Conservation (phyloP, 2,888 invertebrate genomes). For the Anaspis maculata region DNA sequence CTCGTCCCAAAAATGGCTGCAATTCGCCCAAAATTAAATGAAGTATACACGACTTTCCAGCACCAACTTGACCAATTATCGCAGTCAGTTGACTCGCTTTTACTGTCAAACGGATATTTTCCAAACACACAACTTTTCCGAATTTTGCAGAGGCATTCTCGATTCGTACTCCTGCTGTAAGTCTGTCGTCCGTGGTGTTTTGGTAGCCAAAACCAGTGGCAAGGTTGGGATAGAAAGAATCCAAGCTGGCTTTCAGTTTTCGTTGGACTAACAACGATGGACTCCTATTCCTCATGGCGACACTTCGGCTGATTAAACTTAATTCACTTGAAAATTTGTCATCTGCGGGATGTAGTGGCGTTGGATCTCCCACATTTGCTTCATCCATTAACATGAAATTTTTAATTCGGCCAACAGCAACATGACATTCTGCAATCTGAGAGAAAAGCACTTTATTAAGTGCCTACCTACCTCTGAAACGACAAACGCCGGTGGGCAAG, state of each 20-base stretch:
- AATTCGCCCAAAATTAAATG: slow-evolving; percentile 43
- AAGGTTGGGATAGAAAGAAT: background rate
- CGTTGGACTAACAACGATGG: too few relatives aligned
- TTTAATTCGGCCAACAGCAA: slow-evolving; percentile 44
- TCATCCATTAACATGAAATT: slow-evolving; percentile 30
- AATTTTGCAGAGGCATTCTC: slow-evolving; percentile 22
- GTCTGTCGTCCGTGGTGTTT: background rate
- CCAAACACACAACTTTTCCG: slow-evolving; percentile 36
- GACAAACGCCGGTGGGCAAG: too few relatives aligned
- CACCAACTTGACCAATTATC: slow-evolving; percentile 59
- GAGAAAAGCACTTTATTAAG: too few relatives aligned
- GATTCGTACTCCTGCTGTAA: slow-evolving; percentile 6
- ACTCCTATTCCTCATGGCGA: too few relatives aligned
- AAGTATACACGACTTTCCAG: slow-evolving; percentile 51
- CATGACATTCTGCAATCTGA: slow-evolving; percentile 47
- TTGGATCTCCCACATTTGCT: slow-evolving; percentile 30
- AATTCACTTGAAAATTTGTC: background rate
- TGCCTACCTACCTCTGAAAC: too few relatives aligned
- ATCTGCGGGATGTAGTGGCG: slow-evolving; percentile 29
- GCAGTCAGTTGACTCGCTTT: slow-evolving; percentile 43
- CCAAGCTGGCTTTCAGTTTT: background rate
- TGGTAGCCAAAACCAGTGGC: background rate
- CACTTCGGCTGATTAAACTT: too few relatives aligned
- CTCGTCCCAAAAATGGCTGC: slow-evolving; percentile 37
- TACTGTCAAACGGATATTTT: slow-evolving; percentile 42